A percentile compares a stretch with the other conserved stretches of the same genome.
Evolutionary conservation across 2,797 vertebrate species (phyloP).

Genomic region (Apogon hyalosoma): DNA sequence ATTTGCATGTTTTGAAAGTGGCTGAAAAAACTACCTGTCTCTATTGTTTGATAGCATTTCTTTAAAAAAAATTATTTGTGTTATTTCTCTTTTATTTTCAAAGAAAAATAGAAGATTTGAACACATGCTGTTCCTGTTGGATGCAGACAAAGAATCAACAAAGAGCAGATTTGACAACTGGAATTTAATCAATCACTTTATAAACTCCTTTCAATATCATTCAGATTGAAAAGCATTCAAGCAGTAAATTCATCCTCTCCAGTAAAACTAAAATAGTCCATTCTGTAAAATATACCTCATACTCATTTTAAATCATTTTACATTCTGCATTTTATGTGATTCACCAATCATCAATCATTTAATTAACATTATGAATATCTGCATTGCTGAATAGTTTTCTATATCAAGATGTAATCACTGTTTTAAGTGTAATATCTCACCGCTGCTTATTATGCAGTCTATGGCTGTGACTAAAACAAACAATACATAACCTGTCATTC

Average conservation of each 20-base stretch:
- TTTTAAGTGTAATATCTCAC: neutral
- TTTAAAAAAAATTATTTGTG: neutral
- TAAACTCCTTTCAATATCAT: constrained; percentile 8
- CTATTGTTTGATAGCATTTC: neutral
- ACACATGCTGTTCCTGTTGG: constrained; percentile 1
- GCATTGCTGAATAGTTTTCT: no score
- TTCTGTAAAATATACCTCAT: neutral
- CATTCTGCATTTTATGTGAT: neutral
- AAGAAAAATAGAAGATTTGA: constrained; percentile 8
- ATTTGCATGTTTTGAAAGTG: neutral
- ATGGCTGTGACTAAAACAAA: no score
- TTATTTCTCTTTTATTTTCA: constrained; percentile 10
- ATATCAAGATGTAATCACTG: no score
- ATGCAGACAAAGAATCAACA: constrained; percentile 29
- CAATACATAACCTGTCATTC: no score
- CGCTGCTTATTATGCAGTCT: no score
- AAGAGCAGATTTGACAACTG: constrained; percentile 18
- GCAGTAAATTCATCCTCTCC: neutral
- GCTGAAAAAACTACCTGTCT: neutral
- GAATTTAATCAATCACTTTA: constrained; percentile 20
- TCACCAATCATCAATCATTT: no score
- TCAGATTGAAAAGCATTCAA: neutral
- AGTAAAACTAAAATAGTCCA: neutral
- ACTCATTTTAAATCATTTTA: neutral
- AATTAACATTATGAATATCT: no score